Percentiles rank a stretch among this genome's conserved stretches.
phyloP scores from a whole-genome alignment of 2,888 invertebrate species.

The Plemyria rubiginata region DNA sequence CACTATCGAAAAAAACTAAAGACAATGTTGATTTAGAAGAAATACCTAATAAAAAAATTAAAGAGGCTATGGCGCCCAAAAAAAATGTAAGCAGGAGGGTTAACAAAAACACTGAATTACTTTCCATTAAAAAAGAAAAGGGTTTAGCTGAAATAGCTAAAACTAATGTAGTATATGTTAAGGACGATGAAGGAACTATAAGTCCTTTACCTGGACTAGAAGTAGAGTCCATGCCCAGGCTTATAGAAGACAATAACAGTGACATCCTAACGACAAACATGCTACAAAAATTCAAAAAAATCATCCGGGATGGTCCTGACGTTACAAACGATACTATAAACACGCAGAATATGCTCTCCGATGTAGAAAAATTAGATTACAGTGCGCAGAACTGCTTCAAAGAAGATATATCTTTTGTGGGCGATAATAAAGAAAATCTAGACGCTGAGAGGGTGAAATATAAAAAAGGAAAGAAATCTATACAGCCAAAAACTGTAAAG shows the following conservation, averaged over 20 bases:
- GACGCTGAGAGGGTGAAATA: not conserved
- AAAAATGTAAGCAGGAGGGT: constrained; percentile 2
- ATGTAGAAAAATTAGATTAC: constrained; percentile 49
- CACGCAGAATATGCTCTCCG: constrained; percentile 61
- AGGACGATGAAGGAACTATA: constrained; percentile 52
- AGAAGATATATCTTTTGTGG: constrained; percentile 43
- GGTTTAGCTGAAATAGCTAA: constrained; percentile 35
- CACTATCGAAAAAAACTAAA: constrained; percentile 32
- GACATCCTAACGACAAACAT: constrained; percentile 54
- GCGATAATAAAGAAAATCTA: constrained; percentile 27
- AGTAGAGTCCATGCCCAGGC: constrained; percentile 54
- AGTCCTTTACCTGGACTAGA: constrained; percentile 70
- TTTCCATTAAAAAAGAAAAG: constrained; percentile 32
- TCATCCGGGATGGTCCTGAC: constrained; percentile 51
- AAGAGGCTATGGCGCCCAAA: constrained; percentile 6
- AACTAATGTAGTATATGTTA: constrained; percentile 8
- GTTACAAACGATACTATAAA: constrained; percentile 52
- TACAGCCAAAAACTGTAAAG: constrained; percentile 23
- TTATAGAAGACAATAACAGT: constrained; percentile 47
- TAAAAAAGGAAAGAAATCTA: constrained; percentile 11
- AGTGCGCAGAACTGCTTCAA: constrained; percentile 42
- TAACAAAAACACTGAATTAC: constrained; percentile 35
- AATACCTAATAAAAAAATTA: not conserved
- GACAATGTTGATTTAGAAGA: constrained; percentile 2
- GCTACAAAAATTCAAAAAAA: constrained; percentile 59